phyloP scores from a whole-genome alignment of 53 echinoderm and acorn worm genomes.

The Henricia sp. region DNA sequence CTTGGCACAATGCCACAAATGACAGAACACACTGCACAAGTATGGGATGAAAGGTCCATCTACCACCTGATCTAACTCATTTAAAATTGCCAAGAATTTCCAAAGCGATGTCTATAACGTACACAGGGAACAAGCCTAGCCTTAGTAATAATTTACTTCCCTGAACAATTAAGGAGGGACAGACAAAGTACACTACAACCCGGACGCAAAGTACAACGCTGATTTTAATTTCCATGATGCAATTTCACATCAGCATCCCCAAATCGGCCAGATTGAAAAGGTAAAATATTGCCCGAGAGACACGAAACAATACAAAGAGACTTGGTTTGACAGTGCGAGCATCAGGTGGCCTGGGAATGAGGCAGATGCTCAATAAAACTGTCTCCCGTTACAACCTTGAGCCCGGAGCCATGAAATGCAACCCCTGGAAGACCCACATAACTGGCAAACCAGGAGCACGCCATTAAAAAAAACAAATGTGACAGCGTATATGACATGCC shows the following conservation, averaged over 20 bases:
- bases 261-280: no score
- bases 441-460: background rate
- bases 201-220: no score
- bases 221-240: no score
- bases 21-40: no score
- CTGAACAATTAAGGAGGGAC: background rate
- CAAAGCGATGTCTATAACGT: no score
- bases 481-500: background rate
- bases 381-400: conserved; percentile 14
- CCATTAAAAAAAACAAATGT: background rate
- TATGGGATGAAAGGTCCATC: no score
- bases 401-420: conserved; percentile 43
- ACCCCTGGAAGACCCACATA: background rate
- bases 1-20: no score
- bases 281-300: background rate
- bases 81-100: no score
- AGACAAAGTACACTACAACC: background rate
- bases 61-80: no score
- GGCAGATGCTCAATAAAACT: conserved; percentile 43
- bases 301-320: background rate
- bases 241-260: no score
- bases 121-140: no score
- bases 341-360: conserved; percentile 34
- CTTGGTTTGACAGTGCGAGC: background rate
- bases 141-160: background rate